These are phyloP conservation scores for Eilema sororculum DNA, from an alignment of 2,888 invertebrate genomes.

Conservation along the genomic window DNA sequence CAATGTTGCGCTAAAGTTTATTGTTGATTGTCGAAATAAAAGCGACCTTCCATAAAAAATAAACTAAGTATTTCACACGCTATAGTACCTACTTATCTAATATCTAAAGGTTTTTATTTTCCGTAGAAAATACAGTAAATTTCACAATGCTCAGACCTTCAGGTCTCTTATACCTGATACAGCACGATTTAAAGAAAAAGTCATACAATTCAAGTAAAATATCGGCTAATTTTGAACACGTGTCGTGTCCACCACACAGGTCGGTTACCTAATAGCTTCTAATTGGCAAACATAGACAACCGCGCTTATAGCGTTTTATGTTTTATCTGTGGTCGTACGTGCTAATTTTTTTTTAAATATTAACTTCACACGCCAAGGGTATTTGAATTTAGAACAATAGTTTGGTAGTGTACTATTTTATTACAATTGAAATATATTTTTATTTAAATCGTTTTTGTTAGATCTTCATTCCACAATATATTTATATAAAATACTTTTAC, in stretches of 20 bases:
- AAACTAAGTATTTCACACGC: not conserved
- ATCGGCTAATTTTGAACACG: conserved; percentile 18
- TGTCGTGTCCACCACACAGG: conserved; percentile 20
- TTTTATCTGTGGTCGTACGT: conserved; percentile 19
- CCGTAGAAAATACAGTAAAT: not conserved
- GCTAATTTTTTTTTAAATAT: conserved; percentile 28
- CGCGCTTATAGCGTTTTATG: conserved; percentile 25
- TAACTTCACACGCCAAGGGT: conserved; percentile 49
- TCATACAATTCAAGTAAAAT: not conserved
- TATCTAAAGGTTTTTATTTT: too few relatives aligned
- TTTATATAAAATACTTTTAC: too few relatives aligned
- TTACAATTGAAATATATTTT: too few relatives aligned
- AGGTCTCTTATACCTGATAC: conserved; percentile 10
- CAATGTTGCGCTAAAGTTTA: too few relatives aligned
- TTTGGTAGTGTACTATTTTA: conserved; percentile 10
- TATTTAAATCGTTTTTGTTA: too few relatives aligned
- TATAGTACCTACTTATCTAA: too few relatives aligned
- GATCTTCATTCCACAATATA: not conserved
- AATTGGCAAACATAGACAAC: conserved; percentile 46
- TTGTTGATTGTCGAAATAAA: too few relatives aligned
- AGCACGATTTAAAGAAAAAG: conserved; percentile 17
- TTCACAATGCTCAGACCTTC: conserved; percentile 3
- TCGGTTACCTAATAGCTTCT: conserved; percentile 43
- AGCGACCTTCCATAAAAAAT: too few relatives aligned
- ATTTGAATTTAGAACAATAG: conserved; percentile 33